Evolutionary conservation across 2,888 invertebrate genomes (phyloP).

Genomic region (Drosophila pseudotakahashii): DNA sequence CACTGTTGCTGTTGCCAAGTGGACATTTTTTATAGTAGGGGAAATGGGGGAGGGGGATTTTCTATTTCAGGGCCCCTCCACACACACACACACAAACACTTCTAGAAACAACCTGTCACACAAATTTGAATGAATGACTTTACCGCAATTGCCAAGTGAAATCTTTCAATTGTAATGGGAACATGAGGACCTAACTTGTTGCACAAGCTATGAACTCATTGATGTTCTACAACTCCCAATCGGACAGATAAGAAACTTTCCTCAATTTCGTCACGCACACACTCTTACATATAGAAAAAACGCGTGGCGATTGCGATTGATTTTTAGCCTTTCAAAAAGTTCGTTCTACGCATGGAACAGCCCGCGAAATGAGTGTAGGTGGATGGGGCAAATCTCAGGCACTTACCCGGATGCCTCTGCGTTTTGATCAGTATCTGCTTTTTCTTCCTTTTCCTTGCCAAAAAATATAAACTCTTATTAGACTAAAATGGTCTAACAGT

Average conservation of each 20-base stretch:
- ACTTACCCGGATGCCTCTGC: conserved; percentile 79
- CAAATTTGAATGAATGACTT: conserved; percentile 8
- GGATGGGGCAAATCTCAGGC: conserved; percentile 15
- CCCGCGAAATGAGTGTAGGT: conserved; percentile 15
- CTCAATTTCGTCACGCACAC: conserved; percentile 42
- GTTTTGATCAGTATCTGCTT: conserved; percentile 68
- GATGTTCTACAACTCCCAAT: not conserved
- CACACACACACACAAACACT: conserved; percentile 31
- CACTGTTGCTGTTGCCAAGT: conserved; percentile 39
- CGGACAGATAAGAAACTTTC: conserved; percentile 1
- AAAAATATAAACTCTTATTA: conserved; percentile 52
- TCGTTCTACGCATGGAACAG: conserved; percentile 50
- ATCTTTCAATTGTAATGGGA: not conserved
- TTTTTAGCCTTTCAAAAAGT: conserved; percentile 40
- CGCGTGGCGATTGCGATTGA: conserved; percentile 69
- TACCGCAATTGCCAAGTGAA: too few relatives aligned
- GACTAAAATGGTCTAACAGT: too few relatives aligned
- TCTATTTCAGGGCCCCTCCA: conserved; percentile 48
- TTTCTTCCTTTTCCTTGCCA: conserved; percentile 57
- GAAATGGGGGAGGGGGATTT: not conserved
- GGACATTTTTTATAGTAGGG: not conserved
- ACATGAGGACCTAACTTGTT: not conserved
- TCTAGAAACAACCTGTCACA: conserved; percentile 60
- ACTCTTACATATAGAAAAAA: conserved; percentile 50
- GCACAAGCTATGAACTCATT: not conserved